Evolutionary conservation across 2,888 invertebrate species (phyloP).

Genomic region (Disparrhopalites patrizii): DNA sequence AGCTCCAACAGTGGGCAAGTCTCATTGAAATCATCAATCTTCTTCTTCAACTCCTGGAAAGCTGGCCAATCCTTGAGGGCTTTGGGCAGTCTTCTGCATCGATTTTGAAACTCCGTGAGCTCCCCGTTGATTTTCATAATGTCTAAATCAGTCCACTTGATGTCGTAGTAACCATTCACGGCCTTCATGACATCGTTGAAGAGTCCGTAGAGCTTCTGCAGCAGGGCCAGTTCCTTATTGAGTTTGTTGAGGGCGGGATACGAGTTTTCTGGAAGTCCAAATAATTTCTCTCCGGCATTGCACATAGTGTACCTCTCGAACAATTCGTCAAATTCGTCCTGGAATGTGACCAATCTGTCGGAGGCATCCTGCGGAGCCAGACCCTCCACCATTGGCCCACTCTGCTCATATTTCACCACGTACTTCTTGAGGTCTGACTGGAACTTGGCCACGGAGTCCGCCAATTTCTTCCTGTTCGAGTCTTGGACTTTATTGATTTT

Average conservation of each 20-base stretch:
- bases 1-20: conserved; percentile 78
- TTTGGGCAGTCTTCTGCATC: conserved; percentile 77
- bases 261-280: conserved; percentile 76
- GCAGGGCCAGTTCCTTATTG: conserved; percentile 76
- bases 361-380: conserved; percentile 67
- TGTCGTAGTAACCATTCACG: conserved; percentile 79
- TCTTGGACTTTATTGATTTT: conserved; percentile 70
- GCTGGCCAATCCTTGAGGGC: conserved; percentile 76
- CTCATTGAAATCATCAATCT: conserved; percentile 86
- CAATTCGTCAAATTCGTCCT: conserved; percentile 72
- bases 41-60: conserved; percentile 75
- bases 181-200: conserved; percentile 80
- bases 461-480: conserved; percentile 67
- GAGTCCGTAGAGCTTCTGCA: conserved; percentile 73
- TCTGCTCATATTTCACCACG: conserved; percentile 66
- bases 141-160: conserved; percentile 77
- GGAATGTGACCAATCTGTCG: conserved; percentile 57
- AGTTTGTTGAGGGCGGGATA: conserved; percentile 74
- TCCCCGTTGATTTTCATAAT: conserved; percentile 76
- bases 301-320: conserved; percentile 78
- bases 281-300: conserved; percentile 76
- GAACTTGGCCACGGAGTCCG: conserved; percentile 66
- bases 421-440: conserved; percentile 64
- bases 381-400: conserved; percentile 79
- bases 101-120: conserved; percentile 75